phyloP scores from a whole-genome alignment of 1,140 invertebrate genomes.

The Ostrea denselamellosa region DNA sequence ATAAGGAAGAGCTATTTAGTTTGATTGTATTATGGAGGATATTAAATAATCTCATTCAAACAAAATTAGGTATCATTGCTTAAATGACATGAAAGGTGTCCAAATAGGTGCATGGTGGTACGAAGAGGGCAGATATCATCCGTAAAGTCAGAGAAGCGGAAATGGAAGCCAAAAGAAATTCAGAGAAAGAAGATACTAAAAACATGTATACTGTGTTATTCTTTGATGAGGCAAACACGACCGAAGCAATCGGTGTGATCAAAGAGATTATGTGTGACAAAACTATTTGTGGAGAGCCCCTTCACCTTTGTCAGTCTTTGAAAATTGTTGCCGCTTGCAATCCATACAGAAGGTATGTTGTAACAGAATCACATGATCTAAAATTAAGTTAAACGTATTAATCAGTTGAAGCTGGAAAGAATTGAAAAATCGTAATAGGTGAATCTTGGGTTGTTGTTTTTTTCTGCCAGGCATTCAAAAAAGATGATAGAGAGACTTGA shows the following conservation, averaged over 20 bases:
- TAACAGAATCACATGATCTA: no score
- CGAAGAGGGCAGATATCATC: constrained; percentile 64
- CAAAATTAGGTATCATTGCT: no score
- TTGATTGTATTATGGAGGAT: no score
- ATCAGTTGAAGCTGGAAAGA: no score
- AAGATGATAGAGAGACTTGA: constrained; percentile 72
- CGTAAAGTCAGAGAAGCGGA: constrained; percentile 64
- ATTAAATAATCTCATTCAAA: no score
- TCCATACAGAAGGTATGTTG: constrained; percentile 69
- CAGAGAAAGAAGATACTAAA: background rate
- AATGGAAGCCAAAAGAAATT: constrained; percentile 60
- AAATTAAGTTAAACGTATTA: no score
- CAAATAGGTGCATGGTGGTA: constrained; percentile 72
- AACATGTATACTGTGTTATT: constrained; percentile 68
- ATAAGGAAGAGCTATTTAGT: no score
- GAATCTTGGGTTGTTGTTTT: no score
- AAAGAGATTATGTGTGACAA: constrained; percentile 74
- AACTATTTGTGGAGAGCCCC: constrained; percentile 58
- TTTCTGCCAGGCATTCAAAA: constrained; percentile 67
- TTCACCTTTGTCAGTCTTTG: constrained; percentile 56
- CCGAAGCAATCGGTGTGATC: constrained; percentile 71
- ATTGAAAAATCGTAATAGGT: no score
- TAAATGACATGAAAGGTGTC: no score
- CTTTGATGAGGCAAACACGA: constrained; percentile 76
- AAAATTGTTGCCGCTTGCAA: constrained; percentile 72